Percentiles rank a stretch among this genome's conserved stretches.
phyloP scores from a whole-genome alignment of 2,888 invertebrate species.

The Plagiodera versicolora region DNA sequence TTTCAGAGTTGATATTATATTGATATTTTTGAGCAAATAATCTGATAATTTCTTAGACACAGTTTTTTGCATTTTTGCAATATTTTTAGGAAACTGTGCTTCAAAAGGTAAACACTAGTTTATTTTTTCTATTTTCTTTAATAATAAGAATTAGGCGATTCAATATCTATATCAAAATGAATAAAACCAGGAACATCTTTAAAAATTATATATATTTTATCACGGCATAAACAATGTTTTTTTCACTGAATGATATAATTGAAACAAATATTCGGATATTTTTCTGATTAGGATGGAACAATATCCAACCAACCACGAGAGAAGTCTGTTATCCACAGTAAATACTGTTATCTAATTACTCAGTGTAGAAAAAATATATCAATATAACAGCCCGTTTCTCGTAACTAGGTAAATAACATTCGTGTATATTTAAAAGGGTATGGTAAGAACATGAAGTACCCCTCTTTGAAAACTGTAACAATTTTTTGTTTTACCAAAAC shows the following conservation, averaged over 20 bases:
- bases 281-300: neutral
- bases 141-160: too few relatives aligned
- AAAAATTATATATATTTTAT: constrained; percentile 15
- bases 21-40: too few relatives aligned
- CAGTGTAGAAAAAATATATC: constrained; percentile 1
- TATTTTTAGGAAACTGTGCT: neutral
- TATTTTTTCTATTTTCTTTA: too few relatives aligned
- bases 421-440: neutral
- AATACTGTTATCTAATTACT: constrained; percentile 22
- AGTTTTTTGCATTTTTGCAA: neutral
- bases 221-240: constrained; percentile 12
- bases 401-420: neutral
- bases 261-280: neutral
- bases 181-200: neutral
- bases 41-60: neutral
- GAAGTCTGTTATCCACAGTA: constrained; percentile 13
- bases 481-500: too few relatives aligned
- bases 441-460: neutral
- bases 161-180: neutral
- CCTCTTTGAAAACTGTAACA: neutral
- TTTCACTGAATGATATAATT: neutral
- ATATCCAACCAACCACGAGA: neutral
- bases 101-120: too few relatives aligned
- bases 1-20: too few relatives aligned
- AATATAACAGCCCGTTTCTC: constrained; percentile 1